phyloP scores from a whole-genome alignment of 2,113 vertebrate species.

The Oncorhynchus keta region DNA sequence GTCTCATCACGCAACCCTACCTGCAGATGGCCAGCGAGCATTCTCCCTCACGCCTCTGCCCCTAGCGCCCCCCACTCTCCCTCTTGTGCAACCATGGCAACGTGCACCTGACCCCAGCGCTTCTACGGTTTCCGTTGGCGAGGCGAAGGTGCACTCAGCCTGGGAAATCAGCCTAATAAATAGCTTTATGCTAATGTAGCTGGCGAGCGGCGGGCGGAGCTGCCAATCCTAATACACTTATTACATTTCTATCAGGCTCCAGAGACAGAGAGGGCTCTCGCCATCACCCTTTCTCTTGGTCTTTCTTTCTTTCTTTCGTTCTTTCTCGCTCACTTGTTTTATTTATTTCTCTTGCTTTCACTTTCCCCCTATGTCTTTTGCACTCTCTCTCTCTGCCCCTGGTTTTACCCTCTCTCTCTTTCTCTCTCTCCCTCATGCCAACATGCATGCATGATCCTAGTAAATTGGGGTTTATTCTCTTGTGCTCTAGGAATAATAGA shows the following conservation, averaged over 20 bases:
- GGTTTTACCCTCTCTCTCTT: background rate
- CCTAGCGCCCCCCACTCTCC: slow-evolving; percentile 39
- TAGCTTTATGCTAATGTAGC: slow-evolving; percentile 82
- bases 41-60: slow-evolving; percentile 47
- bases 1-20: slow-evolving; percentile 16
- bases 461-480: background rate
- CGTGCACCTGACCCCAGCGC: slow-evolving; percentile 56
- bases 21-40: slow-evolving; percentile 58
- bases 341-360: background rate
- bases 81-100: slow-evolving; percentile 56
- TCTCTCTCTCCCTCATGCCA: background rate
- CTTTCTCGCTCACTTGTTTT: no score
- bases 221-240: slow-evolving; percentile 80
- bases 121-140: slow-evolving; percentile 15
- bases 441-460: background rate
- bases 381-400: background rate
- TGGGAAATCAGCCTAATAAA: slow-evolving; percentile 82
- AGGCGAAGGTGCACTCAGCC: slow-evolving; percentile 52
- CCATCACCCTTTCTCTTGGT: background rate
- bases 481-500: background rate
- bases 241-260: slow-evolving; percentile 58
- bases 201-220: slow-evolving; percentile 56
- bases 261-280: slow-evolving; percentile 24
- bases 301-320: background rate
- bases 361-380: background rate